Evolutionary conservation across 2,888 invertebrate species (phyloP).

Genomic region (Drosophila ustulata): DNA sequence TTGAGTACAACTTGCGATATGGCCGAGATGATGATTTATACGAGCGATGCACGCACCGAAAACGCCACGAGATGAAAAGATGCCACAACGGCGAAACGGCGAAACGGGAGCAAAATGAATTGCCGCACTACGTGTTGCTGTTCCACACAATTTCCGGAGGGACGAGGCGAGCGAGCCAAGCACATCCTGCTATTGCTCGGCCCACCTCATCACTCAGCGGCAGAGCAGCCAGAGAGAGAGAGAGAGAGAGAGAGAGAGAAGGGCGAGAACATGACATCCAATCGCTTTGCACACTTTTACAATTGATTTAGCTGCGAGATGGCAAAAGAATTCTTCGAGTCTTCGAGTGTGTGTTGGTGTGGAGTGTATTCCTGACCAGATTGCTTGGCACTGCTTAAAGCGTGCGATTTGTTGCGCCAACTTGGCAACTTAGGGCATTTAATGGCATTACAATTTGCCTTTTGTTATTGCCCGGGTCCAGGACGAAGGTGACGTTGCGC

Average conservation of each 20-base stretch:
- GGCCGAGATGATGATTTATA: conserved; percentile 67
- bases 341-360: neutral
- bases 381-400: conserved; percentile 50
- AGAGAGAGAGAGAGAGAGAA: neutral
- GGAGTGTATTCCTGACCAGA: conserved; percentile 10
- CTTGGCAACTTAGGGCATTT: conserved; percentile 68
- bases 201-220: conserved; percentile 63
- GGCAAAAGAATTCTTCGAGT: conserved; percentile 12
- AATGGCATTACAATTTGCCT: conserved; percentile 74
- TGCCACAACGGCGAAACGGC: neutral
- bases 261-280: conserved; percentile 57
- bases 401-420: conserved; percentile 60
- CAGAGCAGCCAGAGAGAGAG: neutral
- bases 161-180: conserved; percentile 47
- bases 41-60: conserved; percentile 56
- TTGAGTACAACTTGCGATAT: conserved; percentile 51
- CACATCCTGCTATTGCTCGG: conserved; percentile 24
- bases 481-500: conserved; percentile 35
- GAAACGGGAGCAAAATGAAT: conserved; percentile 61
- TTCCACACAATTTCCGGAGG: conserved; percentile 75
- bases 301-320: conserved; percentile 72
- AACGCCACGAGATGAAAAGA: conserved; percentile 9
- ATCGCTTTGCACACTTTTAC: conserved; percentile 72
- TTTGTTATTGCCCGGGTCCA: conserved; percentile 59
- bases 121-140: conserved; percentile 74